Conservation (phyloP, 2,113 vertebrate species). For the Regulus satrapa region DNA sequence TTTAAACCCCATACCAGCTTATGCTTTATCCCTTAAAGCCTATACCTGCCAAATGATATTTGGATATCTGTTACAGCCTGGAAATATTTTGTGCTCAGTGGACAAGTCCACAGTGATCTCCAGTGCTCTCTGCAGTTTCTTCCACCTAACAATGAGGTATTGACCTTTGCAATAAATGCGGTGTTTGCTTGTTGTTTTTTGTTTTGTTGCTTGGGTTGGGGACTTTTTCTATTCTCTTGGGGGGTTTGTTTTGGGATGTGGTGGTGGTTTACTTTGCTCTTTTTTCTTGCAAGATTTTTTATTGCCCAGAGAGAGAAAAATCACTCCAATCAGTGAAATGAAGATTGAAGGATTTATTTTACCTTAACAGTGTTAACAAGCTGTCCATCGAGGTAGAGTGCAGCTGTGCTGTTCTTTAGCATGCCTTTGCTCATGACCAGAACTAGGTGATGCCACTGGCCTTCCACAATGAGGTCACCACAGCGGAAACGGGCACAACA, state of each 20-base stretch:
- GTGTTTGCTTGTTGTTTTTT: not conserved
- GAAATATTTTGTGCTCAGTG: not conserved
- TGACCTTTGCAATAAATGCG: not conserved
- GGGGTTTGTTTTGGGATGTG: fast-evolving
- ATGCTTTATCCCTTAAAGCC: not conserved
- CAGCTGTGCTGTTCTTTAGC: conserved; percentile 96
- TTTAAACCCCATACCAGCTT: not conserved
- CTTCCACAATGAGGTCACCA: conserved; percentile 90
- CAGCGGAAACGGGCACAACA: conserved; percentile 96
- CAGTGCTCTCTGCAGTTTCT: not conserved
- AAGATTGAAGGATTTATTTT: not conserved
- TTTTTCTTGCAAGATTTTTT: not conserved
- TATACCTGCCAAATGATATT: not conserved
- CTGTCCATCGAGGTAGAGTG: conserved; percentile 92
- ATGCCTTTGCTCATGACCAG: conserved; percentile 99
- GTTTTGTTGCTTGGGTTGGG: not conserved
- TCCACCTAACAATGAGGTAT: not conserved
- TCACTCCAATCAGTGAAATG: not conserved
- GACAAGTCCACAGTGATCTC: not conserved
- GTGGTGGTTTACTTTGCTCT: not conserved
- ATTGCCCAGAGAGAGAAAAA: not conserved
- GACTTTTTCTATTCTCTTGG: not conserved
- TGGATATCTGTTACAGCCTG: not conserved
- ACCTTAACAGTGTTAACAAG: conserved; percentile 95
- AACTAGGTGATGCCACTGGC: conserved; percentile 97